A percentile compares a stretch with the other conserved stretches of the same genome.
phyloP scores from a whole-genome alignment of 2,113 vertebrate species.

The Pteropus alecto region DNA sequence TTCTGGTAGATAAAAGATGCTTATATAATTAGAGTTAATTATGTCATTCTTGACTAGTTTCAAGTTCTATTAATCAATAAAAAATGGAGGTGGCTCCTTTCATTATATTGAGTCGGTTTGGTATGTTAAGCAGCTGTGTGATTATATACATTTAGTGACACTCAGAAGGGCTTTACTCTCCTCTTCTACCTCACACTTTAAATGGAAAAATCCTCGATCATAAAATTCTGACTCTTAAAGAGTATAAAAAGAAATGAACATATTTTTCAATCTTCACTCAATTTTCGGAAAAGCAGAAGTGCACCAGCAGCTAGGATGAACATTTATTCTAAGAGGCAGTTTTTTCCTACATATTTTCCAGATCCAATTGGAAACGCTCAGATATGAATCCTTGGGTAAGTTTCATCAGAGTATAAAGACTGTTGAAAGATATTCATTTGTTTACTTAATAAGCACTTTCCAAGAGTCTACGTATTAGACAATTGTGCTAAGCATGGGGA shows the following conservation, averaged over 20 bases:
- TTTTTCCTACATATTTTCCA: background rate
- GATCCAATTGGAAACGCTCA: background rate
- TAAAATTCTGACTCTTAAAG: background rate
- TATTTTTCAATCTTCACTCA: background rate
- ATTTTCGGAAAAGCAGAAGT: background rate
- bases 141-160: background rate
- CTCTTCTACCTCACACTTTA: background rate
- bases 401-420: background rate
- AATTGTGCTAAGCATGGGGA: background rate
- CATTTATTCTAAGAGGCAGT: background rate
- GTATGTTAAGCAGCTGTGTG: background rate
- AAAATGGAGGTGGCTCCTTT: background rate
- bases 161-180: background rate
- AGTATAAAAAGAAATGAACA: constrained; percentile 21
- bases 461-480: background rate
- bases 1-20: background rate
- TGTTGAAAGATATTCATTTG: background rate
- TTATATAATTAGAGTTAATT: background rate
- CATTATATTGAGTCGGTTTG: background rate
- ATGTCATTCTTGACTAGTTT: background rate
- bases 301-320: background rate
- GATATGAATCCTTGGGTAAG: background rate
- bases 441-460: background rate
- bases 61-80: background rate
- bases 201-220: background rate